phyloP scores from a whole-genome alignment of 2,888 invertebrate species.

The Coremacera marginata region DNA sequence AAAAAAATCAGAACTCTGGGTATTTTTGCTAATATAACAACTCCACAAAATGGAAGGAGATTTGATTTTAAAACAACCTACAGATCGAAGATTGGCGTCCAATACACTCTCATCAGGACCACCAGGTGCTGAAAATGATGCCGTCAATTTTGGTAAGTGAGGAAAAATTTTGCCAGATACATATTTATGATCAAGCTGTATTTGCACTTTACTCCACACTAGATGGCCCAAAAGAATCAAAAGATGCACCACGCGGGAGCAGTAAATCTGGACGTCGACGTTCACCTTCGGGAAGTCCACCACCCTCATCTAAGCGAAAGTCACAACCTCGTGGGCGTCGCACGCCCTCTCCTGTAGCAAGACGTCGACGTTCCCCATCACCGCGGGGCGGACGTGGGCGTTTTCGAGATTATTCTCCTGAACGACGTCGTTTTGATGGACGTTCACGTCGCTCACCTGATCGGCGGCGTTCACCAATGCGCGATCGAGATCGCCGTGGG shows the following conservation, averaged over 20 bases:
- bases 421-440: conserved; percentile 58
- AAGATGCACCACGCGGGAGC: conserved; percentile 11
- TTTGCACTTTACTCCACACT: conserved; percentile 40
- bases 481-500: conserved; percentile 55
- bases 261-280: conserved; percentile 52
- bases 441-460: conserved; percentile 59
- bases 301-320: conserved; percentile 54
- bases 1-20: background rate
- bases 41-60: conserved; percentile 64
- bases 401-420: conserved; percentile 61
- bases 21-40: too few relatives aligned
- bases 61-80: conserved; percentile 57
- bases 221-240: conserved; percentile 37
- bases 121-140: conserved; percentile 64
- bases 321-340: conserved; percentile 57
- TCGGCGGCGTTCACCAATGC: conserved; percentile 44
- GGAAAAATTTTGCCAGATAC: background rate
- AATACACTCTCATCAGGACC: conserved; percentile 61
- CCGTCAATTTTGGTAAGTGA: conserved; percentile 52
- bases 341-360: conserved; percentile 57
- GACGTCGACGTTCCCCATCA: conserved; percentile 61
- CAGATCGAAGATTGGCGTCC: conserved; percentile 60
- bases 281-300: conserved; percentile 58
- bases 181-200: background rate
- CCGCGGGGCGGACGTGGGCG: conserved; percentile 56